phyloP scores from a whole-genome alignment of 2,888 invertebrate species.

The Drosophila macrospina region DNA sequence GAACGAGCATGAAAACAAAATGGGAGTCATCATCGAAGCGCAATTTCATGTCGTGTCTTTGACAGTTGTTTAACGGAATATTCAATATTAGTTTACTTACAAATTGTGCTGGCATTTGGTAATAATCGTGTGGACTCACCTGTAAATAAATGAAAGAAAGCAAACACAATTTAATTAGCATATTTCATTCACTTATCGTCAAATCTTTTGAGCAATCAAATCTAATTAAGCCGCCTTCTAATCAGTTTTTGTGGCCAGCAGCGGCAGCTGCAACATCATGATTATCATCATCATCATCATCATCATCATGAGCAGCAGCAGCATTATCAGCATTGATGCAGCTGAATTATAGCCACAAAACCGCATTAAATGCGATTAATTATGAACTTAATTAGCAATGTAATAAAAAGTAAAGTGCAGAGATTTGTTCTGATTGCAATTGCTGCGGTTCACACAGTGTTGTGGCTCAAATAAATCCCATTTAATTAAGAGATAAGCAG shows the following conservation, averaged over 20 bases:
- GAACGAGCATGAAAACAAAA: conserved; percentile 52
- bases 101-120: conserved; percentile 78
- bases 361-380: conserved; percentile 72
- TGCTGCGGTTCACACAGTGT: conserved; percentile 36
- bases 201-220: conserved; percentile 80
- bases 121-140: conserved; percentile 83
- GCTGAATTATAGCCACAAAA: conserved; percentile 45
- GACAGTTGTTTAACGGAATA: conserved; percentile 46
- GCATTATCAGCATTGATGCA: conserved; percentile 21
- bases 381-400: conserved; percentile 78
- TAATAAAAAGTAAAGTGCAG: conserved; percentile 74
- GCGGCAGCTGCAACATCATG: conserved; percentile 23
- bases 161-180: conserved; percentile 53
- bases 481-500: conserved; percentile 84
- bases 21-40: conserved; percentile 26
- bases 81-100: conserved; percentile 73
- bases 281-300: conserved; percentile 16
- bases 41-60: conserved; percentile 21
- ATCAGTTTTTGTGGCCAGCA: conserved; percentile 69
- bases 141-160: conserved; percentile 62
- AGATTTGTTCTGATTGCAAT: conserved; percentile 59
- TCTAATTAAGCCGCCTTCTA: conserved; percentile 67
- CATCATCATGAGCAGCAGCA: conserved; percentile 28
- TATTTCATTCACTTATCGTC: conserved; percentile 41
- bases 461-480: conserved; percentile 76